These are phyloP conservation scores for Hybognathus amarus DNA, from an alignment of 2,797 vertebrate species.

Conservation along the genomic window DNA sequence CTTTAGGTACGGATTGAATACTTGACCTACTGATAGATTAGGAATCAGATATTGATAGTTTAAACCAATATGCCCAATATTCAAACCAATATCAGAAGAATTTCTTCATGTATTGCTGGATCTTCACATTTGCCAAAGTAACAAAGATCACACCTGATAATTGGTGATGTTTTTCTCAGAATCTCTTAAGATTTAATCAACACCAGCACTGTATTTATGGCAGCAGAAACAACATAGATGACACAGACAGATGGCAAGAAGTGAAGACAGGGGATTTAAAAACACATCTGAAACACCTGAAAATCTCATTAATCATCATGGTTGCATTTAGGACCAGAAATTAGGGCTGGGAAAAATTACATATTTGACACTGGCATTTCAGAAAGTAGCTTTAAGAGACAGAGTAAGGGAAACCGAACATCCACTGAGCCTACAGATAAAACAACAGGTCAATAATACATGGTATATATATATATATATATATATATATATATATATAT, in stretches of 20 bases:
- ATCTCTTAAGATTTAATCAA: constrained; percentile 5
- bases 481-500: no score
- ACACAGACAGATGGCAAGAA: background rate
- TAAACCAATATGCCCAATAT: background rate
- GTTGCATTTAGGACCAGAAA: background rate
- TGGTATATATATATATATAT: background rate
- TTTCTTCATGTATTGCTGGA: background rate
- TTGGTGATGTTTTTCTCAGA: constrained; percentile 18
- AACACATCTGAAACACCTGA: background rate
- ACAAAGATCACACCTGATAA: constrained; percentile 23
- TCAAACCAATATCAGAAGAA: no score
- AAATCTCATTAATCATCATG: background rate
- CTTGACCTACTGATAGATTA: background rate
- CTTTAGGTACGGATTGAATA: background rate
- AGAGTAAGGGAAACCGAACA: background rate
- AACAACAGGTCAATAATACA: background rate
- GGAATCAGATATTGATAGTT: background rate
- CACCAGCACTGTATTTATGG: background rate
- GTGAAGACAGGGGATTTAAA: background rate
- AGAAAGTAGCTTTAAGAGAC: background rate
- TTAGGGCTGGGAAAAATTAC: background rate
- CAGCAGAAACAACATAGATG: background rate
- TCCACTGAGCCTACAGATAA: background rate
- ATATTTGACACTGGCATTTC: background rate
- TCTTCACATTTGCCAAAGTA: background rate